Base-by-base conservation (phyloP, 2,113 vertebrate species). In the Talpa occidentalis region DNA sequence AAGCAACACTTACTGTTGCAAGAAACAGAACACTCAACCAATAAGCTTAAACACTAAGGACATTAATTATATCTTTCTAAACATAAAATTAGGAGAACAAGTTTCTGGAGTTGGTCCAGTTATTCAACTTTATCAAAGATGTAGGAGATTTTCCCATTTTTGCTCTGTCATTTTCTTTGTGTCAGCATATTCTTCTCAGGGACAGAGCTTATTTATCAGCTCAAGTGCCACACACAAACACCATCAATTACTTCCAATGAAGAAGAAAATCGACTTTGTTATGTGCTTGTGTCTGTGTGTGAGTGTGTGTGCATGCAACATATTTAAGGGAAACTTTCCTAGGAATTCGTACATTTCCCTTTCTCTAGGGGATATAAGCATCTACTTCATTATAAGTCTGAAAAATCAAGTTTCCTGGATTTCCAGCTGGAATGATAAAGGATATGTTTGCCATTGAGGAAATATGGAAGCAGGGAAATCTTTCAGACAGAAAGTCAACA, bases 401-500 rank as follows among this genome's bases (percentile, higher is more conserved):
- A 64, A 6, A 3, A 70, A 82, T 28, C 16, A 76, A 42, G 10
- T 76, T 35, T 72, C 15, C 81, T 80, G 14, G 0, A 59, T 72
- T 70, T 81, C 37, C 24, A 72, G 1, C 14, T 64, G 81, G 26
- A 47, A 77, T 81, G 2, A 17, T 40, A 9, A 30, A 49, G 47
- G 5, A 85, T 56, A 1, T 14, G 21, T 60, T 85, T 89, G 35
- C 12, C 28, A 54, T 11, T 8, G 44, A 78, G 35, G 7, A 28
- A 84, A 60, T 40, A 22, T 66, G 52, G 10, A 19, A 89, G 5
- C 15, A 56, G 6, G 9, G 32, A 72, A 78, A 1, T 1, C 19
- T 42, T 47, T 35, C 79, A 21, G 8, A 80, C 22, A 81, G 22
- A 88, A 96, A 88, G 93, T 86, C 40, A 73, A 7, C 37, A 79